Base-by-base conservation (phyloP, 2,888 invertebrate genomes). In the Escarpia spicata region DNA sequence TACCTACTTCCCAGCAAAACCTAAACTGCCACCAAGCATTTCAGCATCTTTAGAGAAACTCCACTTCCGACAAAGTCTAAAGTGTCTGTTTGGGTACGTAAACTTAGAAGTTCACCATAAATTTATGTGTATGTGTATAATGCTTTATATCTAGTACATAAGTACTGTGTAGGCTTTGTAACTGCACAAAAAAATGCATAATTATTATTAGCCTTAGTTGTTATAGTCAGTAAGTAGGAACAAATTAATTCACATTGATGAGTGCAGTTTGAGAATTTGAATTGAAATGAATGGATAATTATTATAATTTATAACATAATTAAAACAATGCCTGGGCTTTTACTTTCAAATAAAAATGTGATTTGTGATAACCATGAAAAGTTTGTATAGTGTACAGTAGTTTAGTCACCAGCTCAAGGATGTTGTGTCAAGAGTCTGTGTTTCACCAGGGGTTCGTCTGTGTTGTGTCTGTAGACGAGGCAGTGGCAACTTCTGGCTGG, bases 401-500 rank as follows among this genome's bases (percentile, higher is more conserved):
- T 91, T 91, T 91, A 9, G 91, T 43, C 15, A 37, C n/a, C 3
- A 4, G n/a, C 3, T 19, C 44, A 91, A 12, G 26, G 1, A 26
- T 26, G 26, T 26, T 37, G 45, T 45, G 12, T 44, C n/a, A 19
- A 12, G 3, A 45, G 37, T 91, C n/a, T 45, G 43, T 91, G 15
- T 91, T 43, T 45, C 52, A 45, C 6, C 92, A 43, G 44, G 31
- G 43, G 58, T 44, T 43, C 43, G 10, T 91, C 19, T 75, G 89
- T 92, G 26, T 75, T 75, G 26, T 75, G 37, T 91, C 92, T 75
- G 43, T 92, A 94, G 94, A 31, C 92, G 89, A 52, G 93, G 94
- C 45, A 93, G 93, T 75, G 52, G n/a, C 26, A 92, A 93, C 90
- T 96, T 95, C 93, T 96, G 95, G 95, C 92, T 95, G 92, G 92